Evolutionary conservation across 2,888 invertebrate genomes (phyloP), one percentile per base, ranked within the genome.

Genomic region (Mesochorus sp.): DNA sequence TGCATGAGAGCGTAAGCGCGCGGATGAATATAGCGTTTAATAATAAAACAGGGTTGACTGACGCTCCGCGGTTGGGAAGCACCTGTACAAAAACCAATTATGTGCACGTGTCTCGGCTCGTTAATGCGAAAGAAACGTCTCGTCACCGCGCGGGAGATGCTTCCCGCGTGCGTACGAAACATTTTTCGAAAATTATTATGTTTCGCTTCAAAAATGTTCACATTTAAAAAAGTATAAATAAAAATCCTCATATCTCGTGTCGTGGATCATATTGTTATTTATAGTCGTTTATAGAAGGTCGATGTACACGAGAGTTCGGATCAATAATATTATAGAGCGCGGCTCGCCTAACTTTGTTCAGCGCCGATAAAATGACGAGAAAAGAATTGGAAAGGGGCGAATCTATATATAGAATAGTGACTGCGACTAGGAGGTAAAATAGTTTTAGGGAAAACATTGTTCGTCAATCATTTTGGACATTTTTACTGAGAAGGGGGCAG

Each of bases 31-130:
- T n/a, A n/a, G n/a, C 14, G 57, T 66, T 66, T 71, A 76, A 71
- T 76, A 64, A 76, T 70, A 76, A 76, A 73, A 64, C 70, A 57
- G 39, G 10, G 39, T 76, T 55, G 57, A 62, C 37, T 31, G 12
- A 71, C 57, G 66, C 59, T 19, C 31, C 71, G 49, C n/a, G n/a
- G 8, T 64, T 57, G 12, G 28, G 68, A 62, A 70, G 62, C 68
- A 62, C 62, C 55, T 70, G 47, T 49, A 76, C 70, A 64, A 76
- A 76, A 76, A 66, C 76, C 76, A 76, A 76, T 76, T 76, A 76
- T 34, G 53, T 44, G 44, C 37, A 21, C 53, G 51, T 37, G 42
- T 42, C 17, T 42, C 42, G 31, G 26, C 28, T 59, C 42, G 73
- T 44, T 59, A 31, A 51, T 42, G 42, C 24, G 51, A 51, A 8